Evolutionary conservation across 1,140 invertebrate genomes (phyloP).

Genomic region (Rhysida immarginata): DNA sequence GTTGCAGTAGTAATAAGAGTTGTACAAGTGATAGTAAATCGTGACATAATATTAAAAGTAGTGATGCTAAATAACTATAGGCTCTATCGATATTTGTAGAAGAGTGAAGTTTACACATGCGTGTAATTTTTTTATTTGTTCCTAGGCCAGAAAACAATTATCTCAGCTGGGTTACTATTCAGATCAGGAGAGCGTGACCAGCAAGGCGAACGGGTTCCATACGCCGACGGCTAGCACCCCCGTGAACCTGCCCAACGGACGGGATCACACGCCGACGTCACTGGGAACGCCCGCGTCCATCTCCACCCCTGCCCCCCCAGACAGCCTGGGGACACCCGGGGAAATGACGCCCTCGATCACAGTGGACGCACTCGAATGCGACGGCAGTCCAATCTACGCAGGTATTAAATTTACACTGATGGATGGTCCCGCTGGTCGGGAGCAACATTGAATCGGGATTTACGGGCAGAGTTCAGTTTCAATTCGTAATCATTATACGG

Average conservation of each 20-base stretch:
- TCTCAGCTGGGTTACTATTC: constrained; percentile 51
- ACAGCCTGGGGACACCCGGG: constrained; percentile 13
- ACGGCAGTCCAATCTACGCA: constrained; percentile 62
- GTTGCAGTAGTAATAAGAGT: too few relatives aligned
- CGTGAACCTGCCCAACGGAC: constrained; percentile 18
- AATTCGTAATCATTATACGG: too few relatives aligned
- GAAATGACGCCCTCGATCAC: constrained; percentile 26
- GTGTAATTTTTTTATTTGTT: constrained; percentile 2
- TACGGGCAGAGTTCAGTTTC: too few relatives aligned
- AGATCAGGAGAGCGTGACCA: constrained; percentile 29
- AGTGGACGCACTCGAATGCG: constrained; percentile 42
- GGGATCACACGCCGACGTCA: constrained; percentile 1
- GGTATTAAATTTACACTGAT: too few relatives aligned
- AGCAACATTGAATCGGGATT: too few relatives aligned
- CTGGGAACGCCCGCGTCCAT: constrained; percentile 10
- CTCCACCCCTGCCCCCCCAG: not conserved
- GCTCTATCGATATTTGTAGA: too few relatives aligned
- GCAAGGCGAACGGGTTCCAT: constrained; percentile 18
- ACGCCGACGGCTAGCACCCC: constrained; percentile 22
- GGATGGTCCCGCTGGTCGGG: too few relatives aligned
- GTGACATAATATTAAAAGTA: too few relatives aligned
- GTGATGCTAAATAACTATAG: too few relatives aligned
- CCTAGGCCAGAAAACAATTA: constrained; percentile 48
- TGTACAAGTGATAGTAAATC: too few relatives aligned
- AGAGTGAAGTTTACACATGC: too few relatives aligned